Evolutionary conservation across 35 echinoderm and acorn worm species (phyloP), one percentile per base, ranked within the genome.

Genomic region (Strongylocentrotus purpuratus): DNA sequence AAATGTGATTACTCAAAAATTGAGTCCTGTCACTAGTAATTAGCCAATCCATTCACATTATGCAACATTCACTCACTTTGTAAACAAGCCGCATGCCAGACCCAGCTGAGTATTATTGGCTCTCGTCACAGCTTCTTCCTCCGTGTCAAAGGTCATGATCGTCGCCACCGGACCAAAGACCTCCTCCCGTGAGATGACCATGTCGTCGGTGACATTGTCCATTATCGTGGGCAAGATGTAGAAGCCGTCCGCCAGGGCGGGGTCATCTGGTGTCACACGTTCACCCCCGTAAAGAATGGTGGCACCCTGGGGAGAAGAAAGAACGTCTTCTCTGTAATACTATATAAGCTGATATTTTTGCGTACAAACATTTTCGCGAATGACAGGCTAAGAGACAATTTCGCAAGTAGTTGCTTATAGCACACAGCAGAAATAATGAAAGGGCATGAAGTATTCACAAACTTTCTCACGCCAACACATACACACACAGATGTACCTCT

Each of bases 71-170:
- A 78, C 97, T 70, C 95, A 99, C 98, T 95, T 99, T 96, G 98
- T 97, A 32, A 99, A 99, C 46, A 99, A 50, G 33, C 98, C 98
- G 28, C 97, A 96, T 50, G 98, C 97, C 41, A 99, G 87, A 88
- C 98, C 98, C 91, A 99, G 96, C 46, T 94, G 85, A 18, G 97
- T 97, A 88, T 95, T 90, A 88, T 99, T 99, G 32, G 98, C 98
- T 93, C 98, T 95, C 86, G 46, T 35, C 0, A 96, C 50, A 18
- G 95, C 98, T 85, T 99, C 98, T 32, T 96, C 97, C 90, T 99
- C 98, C 12, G 95, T 90, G 52, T 97, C 97, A 96, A 99, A 99
- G 18, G 95, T 94, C 87, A 99, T 92, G n/a, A 99, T 86, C 20
- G 95, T 94, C 86, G 97, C 94, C 22, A 96, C 97, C 31, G 98